A percentile compares a stretch with the other conserved stretches of the same genome.
Evolutionary conservation across 1,140 invertebrate genomes (phyloP).

Genomic region (Bilobella aurantiaca): DNA sequence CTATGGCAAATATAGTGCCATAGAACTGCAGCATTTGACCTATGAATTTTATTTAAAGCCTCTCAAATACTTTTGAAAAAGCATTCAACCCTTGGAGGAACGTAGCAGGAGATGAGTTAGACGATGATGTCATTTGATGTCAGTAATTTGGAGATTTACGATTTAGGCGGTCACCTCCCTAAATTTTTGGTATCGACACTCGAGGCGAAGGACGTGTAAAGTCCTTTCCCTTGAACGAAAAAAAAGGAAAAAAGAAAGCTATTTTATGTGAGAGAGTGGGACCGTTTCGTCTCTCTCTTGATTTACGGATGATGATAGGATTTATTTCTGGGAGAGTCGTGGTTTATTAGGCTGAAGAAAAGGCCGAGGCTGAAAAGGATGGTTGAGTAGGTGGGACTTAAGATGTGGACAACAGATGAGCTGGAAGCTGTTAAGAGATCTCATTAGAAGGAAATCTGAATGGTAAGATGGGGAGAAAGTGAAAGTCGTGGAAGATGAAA

Average conservation of each 20-base stretch:
- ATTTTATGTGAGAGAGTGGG: neutral
- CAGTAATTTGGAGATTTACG: constrained; percentile 27
- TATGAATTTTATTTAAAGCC: neutral
- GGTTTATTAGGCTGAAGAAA: neutral
- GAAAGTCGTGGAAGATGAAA: neutral
- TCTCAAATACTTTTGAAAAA: neutral
- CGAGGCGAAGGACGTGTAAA: neutral
- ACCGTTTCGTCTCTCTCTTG: constrained; percentile 14
- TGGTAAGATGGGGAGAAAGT: neutral
- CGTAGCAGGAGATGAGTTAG: constrained; percentile 11
- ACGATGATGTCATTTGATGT: constrained; percentile 24
- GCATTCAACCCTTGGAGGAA: neutral
- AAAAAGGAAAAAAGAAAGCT: too few relatives aligned
- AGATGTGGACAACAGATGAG: too few relatives aligned
- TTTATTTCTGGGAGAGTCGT: constrained; percentile 10
- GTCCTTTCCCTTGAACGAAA: neutral
- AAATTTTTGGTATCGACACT: constrained; percentile 3
- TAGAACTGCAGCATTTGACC: too few relatives aligned
- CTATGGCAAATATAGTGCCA: too few relatives aligned
- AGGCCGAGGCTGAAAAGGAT: neutral
- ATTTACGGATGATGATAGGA: constrained; percentile 27
- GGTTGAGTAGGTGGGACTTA: neutral
- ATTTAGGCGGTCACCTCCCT: constrained; percentile 14
- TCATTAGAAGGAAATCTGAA: constrained; percentile 18
- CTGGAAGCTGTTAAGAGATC: constrained; percentile 8